Percentiles rank a stretch among this genome's conserved stretches.
Conservation (phyloP, 1,140 invertebrate genomes). For the Listronotus oregonensis region DNA sequence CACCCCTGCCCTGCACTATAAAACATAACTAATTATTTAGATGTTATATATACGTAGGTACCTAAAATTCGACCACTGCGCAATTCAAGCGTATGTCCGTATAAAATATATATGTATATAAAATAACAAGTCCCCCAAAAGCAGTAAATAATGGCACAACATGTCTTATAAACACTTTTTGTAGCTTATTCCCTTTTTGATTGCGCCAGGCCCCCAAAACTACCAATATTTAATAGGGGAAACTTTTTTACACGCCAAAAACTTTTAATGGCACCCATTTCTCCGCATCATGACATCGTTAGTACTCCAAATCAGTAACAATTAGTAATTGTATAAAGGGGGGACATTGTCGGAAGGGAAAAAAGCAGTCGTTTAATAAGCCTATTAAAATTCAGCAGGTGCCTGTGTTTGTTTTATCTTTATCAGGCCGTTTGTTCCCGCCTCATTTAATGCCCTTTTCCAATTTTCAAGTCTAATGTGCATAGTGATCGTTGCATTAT, state of each 20-base stretch:
- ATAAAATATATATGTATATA: too few relatives aligned
- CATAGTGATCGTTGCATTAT: conserved; percentile 32
- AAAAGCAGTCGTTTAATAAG: conserved; percentile 42
- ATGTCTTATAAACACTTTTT: too few relatives aligned
- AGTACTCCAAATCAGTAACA: conserved; percentile 37
- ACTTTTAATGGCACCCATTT: conserved; percentile 26
- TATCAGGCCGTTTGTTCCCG: conserved; percentile 39
- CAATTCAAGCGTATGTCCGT: too few relatives aligned
- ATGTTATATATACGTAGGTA: too few relatives aligned
- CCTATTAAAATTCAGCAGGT: conserved; percentile 44
- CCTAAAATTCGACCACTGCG: too few relatives aligned
- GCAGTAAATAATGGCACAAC: too few relatives aligned
- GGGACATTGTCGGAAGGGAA: conserved; percentile 40
- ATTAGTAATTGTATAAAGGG: conserved; percentile 43
- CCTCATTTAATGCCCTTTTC: conserved; percentile 42
- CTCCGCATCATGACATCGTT: conserved; percentile 17
- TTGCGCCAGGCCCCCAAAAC: neutral
- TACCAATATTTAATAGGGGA: conserved; percentile 14
- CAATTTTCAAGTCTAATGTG: conserved; percentile 42
- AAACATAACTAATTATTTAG: too few relatives aligned
- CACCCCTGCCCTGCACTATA: too few relatives aligned
- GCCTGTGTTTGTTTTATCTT: conserved; percentile 41
- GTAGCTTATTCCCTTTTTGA: neutral
- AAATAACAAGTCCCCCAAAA: too few relatives aligned
- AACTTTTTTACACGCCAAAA: conserved; percentile 26